Conservation (phyloP, 2,888 invertebrate species). For the Cecidostiba fungosa region DNA sequence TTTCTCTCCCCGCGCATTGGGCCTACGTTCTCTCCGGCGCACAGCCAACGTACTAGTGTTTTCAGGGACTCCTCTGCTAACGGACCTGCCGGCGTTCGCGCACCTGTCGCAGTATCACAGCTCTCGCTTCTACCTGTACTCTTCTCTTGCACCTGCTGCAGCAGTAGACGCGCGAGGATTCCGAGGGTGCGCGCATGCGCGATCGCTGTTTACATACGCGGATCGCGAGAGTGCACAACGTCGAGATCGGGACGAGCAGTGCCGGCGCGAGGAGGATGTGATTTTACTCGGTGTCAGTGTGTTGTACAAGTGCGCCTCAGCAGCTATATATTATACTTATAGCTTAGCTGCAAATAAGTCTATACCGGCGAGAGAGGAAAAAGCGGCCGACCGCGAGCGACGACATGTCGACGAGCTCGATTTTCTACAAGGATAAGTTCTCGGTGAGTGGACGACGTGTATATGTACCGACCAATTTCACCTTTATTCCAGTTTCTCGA, state of each 20-base stretch:
- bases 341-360: not conserved
- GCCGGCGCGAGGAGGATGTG: not conserved
- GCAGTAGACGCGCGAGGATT: not conserved
- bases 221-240: too few relatives aligned
- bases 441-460: slow-evolving; percentile 71
- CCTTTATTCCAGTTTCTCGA: slow-evolving; percentile 32
- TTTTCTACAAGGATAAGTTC: slow-evolving; percentile 78
- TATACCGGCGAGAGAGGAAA: not conserved
- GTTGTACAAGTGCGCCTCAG: not conserved
- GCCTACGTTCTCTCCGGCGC: not conserved
- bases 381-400: not conserved
- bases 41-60: not conserved
- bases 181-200: slow-evolving; percentile 5
- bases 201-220: too few relatives aligned
- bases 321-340: too few relatives aligned
- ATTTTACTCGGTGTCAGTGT: slow-evolving; percentile 7
- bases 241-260: not conserved
- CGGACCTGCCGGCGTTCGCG: not conserved
- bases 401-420: slow-evolving; percentile 77
- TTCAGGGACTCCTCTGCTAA: not conserved
- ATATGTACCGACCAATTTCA: slow-evolving; percentile 35
- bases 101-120: not conserved
- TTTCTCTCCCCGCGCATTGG: slow-evolving; percentile 68
- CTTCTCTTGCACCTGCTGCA: not conserved
- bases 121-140: not conserved